These are phyloP conservation scores for Pterophyllum scalare DNA, from an alignment of 2,113 vertebrate species.

Conservation along the genomic window DNA sequence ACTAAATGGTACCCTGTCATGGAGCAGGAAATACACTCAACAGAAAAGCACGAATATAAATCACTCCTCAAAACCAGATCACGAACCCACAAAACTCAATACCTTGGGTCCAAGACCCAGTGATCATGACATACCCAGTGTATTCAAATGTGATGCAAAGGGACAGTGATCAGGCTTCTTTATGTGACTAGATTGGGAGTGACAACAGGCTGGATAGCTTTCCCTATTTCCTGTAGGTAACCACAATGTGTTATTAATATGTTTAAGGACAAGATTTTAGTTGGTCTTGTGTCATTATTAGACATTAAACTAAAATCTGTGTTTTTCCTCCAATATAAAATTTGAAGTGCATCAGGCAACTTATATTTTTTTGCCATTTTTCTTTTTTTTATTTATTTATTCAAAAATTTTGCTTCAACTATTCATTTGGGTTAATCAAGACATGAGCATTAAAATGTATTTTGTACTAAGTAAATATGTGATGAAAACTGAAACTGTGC, in stretches of 20 bases:
- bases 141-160: neutral
- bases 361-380: slow-evolving; percentile 7
- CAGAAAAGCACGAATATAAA: too few relatives aligned
- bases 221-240: slow-evolving; percentile 47
- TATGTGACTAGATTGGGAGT: neutral
- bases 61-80: too few relatives aligned
- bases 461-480: too few relatives aligned
- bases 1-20: neutral
- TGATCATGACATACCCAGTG: neutral
- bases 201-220: slow-evolving; percentile 7
- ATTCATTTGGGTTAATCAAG: neutral
- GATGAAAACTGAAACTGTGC: neutral
- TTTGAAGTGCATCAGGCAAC: too few relatives aligned
- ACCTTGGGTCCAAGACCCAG: too few relatives aligned
- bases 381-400: too few relatives aligned
- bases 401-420: too few relatives aligned
- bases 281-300: neutral
- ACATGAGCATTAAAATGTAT: neutral
- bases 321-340: too few relatives aligned
- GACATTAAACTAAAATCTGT: too few relatives aligned
- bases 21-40: too few relatives aligned
- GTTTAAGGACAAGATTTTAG: neutral
- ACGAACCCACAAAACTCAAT: too few relatives aligned
- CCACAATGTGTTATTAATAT: slow-evolving; percentile 37
- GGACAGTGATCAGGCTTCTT: neutral